phyloP scores from a whole-genome alignment of 2,888 invertebrate species.

The Ariolimax columbianus region DNA sequence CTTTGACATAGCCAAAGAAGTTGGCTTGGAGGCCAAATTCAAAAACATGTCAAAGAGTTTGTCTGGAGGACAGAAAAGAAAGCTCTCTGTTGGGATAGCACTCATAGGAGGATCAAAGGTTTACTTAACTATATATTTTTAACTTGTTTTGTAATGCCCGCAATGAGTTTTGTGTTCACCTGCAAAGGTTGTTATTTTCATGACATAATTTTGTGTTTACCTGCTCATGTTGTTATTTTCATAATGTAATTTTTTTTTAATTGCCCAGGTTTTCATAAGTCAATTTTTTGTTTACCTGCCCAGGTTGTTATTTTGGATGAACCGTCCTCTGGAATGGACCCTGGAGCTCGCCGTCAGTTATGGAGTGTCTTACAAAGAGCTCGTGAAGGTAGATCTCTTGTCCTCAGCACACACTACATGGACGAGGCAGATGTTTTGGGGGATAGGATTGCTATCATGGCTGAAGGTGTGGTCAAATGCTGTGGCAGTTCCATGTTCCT shows the following conservation, averaged over 20 bases:
- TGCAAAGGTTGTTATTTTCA: no score
- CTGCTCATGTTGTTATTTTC: constrained; percentile 79
- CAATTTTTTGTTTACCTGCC: not conserved
- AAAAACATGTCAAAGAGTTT: constrained; percentile 64
- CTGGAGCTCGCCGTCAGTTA: constrained; percentile 81
- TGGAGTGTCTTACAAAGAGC: constrained; percentile 87
- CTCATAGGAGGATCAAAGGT: constrained; percentile 78
- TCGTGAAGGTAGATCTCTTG: constrained; percentile 85
- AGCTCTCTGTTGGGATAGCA: constrained; percentile 76
- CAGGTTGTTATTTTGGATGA: constrained; percentile 81
- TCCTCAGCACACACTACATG: constrained; percentile 89
- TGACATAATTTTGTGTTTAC: not conserved
- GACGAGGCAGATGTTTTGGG: constrained; percentile 93
- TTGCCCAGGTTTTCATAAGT: no score
- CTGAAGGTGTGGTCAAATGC: constrained; percentile 88
- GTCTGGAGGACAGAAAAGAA: constrained; percentile 77
- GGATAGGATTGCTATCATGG: constrained; percentile 92
- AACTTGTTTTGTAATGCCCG: no score
- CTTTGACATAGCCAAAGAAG: constrained; percentile 59
- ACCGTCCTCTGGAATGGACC: constrained; percentile 81
- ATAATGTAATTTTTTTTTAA: no score
- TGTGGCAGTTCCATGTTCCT: constrained; percentile 86
- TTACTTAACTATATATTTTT: not conserved
- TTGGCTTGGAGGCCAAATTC: constrained; percentile 69
- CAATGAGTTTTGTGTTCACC: no score